phyloP scores from a whole-genome alignment of 2,888 invertebrate species.

The Exephanes ischioxanthus region DNA sequence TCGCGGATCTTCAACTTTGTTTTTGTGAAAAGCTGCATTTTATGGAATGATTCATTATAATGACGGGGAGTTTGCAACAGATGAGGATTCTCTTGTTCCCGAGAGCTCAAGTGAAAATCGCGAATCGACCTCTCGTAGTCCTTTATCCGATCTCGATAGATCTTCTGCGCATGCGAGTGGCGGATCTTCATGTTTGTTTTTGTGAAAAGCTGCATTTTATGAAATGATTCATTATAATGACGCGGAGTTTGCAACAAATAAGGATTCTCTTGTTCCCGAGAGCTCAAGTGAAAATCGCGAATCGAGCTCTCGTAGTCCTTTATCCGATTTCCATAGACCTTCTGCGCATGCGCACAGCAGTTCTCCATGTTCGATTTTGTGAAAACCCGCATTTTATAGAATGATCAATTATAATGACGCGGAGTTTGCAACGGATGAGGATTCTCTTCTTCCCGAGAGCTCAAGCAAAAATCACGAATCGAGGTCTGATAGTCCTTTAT shows the following conservation, averaged over 20 bases:
- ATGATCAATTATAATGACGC: too few relatives aligned
- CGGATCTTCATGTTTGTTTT: neutral
- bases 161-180: neutral
- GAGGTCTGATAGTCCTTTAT: conserved; percentile 4
- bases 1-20: neutral
- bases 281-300: too few relatives aligned
- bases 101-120: neutral
- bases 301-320: too few relatives aligned
- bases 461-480: neutral
- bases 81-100: neutral
- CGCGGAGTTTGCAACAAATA: neutral
- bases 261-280: neutral
- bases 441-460: too few relatives aligned
- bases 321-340: too few relatives aligned
- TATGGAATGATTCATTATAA: neutral
- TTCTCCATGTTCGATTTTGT: too few relatives aligned
- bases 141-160: too few relatives aligned
- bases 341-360: too few relatives aligned
- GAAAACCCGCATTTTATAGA: too few relatives aligned
- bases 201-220: neutral
- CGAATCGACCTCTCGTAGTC: conserved; percentile 6
- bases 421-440: too few relatives aligned
- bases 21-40: neutral
- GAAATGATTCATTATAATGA: neutral
- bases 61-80: neutral